These are phyloP conservation scores for Tachyglossus aculeatus DNA, from an alignment of 2,797 vertebrate species.

Conservation along the genomic window DNA sequence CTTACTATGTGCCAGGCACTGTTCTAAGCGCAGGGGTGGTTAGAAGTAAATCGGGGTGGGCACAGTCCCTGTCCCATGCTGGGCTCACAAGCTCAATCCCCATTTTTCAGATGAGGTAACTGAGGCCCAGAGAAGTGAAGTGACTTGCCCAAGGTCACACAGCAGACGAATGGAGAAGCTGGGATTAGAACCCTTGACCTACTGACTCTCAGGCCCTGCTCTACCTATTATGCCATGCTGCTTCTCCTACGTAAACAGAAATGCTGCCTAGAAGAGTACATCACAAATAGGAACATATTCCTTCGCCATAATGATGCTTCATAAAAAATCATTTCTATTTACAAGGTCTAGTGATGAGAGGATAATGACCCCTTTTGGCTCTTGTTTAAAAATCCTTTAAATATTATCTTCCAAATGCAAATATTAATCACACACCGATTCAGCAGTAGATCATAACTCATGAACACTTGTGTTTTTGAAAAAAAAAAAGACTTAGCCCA, in stretches of 20 bases:
- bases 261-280: constrained; percentile 33
- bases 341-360: constrained; percentile 50
- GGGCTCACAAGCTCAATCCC: too few species aligned
- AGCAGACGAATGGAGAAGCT: too few species aligned
- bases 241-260: constrained; percentile 13
- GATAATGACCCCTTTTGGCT: constrained; percentile 60
- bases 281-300: constrained; percentile 34
- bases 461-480: constrained; percentile 43
- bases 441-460: constrained; percentile 55
- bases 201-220: too few species aligned
- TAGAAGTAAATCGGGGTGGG: too few species aligned
- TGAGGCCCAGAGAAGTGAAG: too few species aligned
- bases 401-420: constrained; percentile 48
- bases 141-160: too few species aligned
- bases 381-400: constrained; percentile 63
- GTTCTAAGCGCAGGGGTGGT: too few species aligned
- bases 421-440: constrained; percentile 63
- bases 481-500: constrained; percentile 46
- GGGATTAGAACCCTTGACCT: too few species aligned
- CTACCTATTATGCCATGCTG: too few species aligned
- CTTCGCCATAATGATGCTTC: constrained; percentile 39
- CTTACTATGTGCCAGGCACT: too few species aligned
- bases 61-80: too few species aligned
- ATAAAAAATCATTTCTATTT: constrained; percentile 52
- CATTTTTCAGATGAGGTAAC: too few species aligned